Percentiles rank a stretch among this genome's conserved stretches.
phyloP scores from a whole-genome alignment of 1,140 invertebrate species.

The Rhagoletis pomonella region DNA sequence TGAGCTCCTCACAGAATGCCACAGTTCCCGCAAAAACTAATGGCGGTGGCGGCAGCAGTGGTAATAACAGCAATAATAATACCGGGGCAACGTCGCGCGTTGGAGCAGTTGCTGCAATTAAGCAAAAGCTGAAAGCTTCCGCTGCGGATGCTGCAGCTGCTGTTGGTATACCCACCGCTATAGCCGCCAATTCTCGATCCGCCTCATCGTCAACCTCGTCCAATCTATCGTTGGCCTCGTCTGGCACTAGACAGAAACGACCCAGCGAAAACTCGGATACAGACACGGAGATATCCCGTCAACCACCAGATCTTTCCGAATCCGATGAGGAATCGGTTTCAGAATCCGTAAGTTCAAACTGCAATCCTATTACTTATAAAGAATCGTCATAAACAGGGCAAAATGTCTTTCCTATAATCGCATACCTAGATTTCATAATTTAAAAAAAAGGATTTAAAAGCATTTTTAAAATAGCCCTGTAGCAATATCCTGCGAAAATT shows the following conservation, averaged over 20 bases:
- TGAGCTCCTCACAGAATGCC: slow-evolving; percentile 53
- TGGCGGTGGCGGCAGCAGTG: slow-evolving; percentile 58
- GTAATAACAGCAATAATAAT: slow-evolving; percentile 65
- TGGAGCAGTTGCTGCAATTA: slow-evolving; percentile 64
- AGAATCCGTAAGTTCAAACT: slow-evolving; percentile 80
- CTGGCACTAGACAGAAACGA: slow-evolving; percentile 60
- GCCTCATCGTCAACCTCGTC: slow-evolving; percentile 66
- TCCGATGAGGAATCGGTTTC: slow-evolving; percentile 95
- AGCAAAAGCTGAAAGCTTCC: slow-evolving; percentile 67
- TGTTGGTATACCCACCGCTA: slow-evolving; percentile 7
- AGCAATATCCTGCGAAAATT: too few species aligned
- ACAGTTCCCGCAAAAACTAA: slow-evolving; percentile 53
- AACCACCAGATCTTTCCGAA: slow-evolving; percentile 89
- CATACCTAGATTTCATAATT: too few species aligned
- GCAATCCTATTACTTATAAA: too few species aligned
- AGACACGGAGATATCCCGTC: slow-evolving; percentile 80
- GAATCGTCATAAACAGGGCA: too few species aligned
- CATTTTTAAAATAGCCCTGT: too few species aligned
- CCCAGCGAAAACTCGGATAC: slow-evolving; percentile 74
- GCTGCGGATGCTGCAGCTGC: slow-evolving; percentile 56
- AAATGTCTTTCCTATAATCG: too few species aligned
- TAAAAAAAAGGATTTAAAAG: too few species aligned
- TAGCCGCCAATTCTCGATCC: slow-evolving; percentile 63
- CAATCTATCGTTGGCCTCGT: slow-evolving; percentile 68
- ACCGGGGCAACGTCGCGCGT: slow-evolving; percentile 58